phyloP scores from a whole-genome alignment of 1,140 invertebrate genomes.

The Listronotus bonariensis region DNA sequence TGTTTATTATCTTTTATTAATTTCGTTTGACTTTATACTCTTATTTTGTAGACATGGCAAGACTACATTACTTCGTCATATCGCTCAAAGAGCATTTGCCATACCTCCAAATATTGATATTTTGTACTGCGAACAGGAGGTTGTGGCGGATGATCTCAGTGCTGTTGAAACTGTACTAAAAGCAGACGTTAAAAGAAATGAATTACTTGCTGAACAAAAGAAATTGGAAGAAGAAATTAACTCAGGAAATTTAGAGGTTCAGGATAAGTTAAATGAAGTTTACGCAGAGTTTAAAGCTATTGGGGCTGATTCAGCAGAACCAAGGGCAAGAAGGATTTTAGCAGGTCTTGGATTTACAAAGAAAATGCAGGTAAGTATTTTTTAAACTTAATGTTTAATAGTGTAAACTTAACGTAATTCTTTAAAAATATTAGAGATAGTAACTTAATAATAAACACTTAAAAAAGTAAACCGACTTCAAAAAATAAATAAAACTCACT shows the following conservation, averaged over 20 bases:
- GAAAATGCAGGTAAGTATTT: slow-evolving; percentile 92
- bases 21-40: too few relatives aligned
- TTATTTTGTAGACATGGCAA: slow-evolving; percentile 82
- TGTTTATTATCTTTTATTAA: too few relatives aligned
- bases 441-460: too few relatives aligned
- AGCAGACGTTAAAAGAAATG: slow-evolving; percentile 86
- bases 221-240: slow-evolving; percentile 80
- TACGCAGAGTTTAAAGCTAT: slow-evolving; percentile 96
- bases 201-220: slow-evolving; percentile 81
- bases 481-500: too few relatives aligned
- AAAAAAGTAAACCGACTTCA: too few relatives aligned
- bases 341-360: slow-evolving; percentile 95
- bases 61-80: slow-evolving; percentile 95
- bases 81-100: slow-evolving; percentile 84
- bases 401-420: too few relatives aligned
- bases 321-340: slow-evolving; percentile 90
- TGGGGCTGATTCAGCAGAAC: slow-evolving; percentile 95
- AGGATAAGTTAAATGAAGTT: slow-evolving; percentile 85
- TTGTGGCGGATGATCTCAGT: slow-evolving; percentile 88
- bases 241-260: slow-evolving; percentile 70
- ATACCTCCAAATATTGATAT: slow-evolving; percentile 98
- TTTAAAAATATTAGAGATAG: too few relatives aligned
- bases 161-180: slow-evolving; percentile 93
- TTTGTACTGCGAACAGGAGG: slow-evolving; percentile 98
- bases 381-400: slow-evolving; percentile 49